Base-by-base conservation (phyloP, 2,113 vertebrate species). In the Protomyctophum bolini region DNA sequence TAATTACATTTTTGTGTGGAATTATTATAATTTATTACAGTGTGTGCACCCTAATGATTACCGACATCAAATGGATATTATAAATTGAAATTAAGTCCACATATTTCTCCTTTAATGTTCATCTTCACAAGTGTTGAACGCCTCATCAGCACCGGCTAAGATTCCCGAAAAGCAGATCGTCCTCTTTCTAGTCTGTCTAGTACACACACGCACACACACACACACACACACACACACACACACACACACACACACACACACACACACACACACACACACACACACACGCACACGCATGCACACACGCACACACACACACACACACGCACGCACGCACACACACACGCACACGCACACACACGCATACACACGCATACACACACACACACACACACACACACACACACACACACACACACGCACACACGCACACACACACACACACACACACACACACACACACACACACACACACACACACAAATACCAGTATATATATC, bases 21-120 rank as follows among this genome's bases (percentile, higher is more conserved):
- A 97, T 98, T 96, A 97, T 97, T 94, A 95, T 96, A 95, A 97
- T 98, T 97, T 97, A 98, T 98, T 96, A 97, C 93, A 95, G 94
- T 95, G 93, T 95, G 95, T 94, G 93, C 95, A 94, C 95, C 92
- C 89, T 96, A 96, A 97, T 98, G 95, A 97, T 97, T 96, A 94
- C 95, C 91, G 92, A 96, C 95, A 98, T 97, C 96, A 96, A 95
- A 96, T 96, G 94, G 91, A 95, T 96, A 95, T 94, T 94, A 96
- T 93, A 95, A 96, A 97, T 95, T 94, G 89, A 96, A 97, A 96
- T 96, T 83, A 90, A 93, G 92, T 93, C 90, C 93, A 93, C 93
- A 93, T 93, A 93, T 93, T 93, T 94, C 90, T 83, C 54, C 73
- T 91, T 88, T 92, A 94, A 93, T 90, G 92, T 91, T 89, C 92